Base-by-base conservation (phyloP, 92 coral and sea anemone species). In the Micromussa lordhowensis region DNA sequence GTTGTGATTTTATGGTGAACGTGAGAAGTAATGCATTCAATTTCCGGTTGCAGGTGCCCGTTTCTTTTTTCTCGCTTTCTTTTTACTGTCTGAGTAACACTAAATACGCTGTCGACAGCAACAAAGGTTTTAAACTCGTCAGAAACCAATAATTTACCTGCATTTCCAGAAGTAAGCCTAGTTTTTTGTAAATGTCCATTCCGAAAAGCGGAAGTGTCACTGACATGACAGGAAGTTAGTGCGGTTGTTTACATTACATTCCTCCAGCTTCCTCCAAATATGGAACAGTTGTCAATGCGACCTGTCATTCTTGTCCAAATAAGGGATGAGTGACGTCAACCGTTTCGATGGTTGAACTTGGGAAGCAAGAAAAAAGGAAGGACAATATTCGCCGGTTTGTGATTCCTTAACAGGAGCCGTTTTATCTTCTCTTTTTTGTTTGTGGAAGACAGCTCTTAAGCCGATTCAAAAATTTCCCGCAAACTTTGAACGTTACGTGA, bases 261-360 rank as follows among this genome's bases (percentile, higher is more conserved):
- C 78, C 31, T 30, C n/a, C 57, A 21, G 26, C 76, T 14, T n/a
- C 24, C 49, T 77, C 95, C 94, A 92, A 66, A 94, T 92, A 86
- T 89, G 98, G 94, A 38, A 78, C 38, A 35, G 21, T 48, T 80
- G 90, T 89, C 84, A 85, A 73, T 77, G 82, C 89, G 90, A 92
- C 92, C 89, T 93, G 96, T 91, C 96, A 91, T 51, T 64, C 14
- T n/a, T 53, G 55, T 6, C 98, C 98, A 89, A 48, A 94, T 93
- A 91, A 58, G 98, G 98, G 70, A 72, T 7, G 8, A 77, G 90
- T 95, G 98, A 95, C 96, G 98, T 95, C 96, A 95, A 79, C 83
- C 34, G 61, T 64, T 58, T 55, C 66, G 83, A 63, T 91, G 80
- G 88, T 87, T 85, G 95, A 91, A 86, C 92, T 94, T 91, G 91